A percentile compares a stretch with the other conserved stretches of the same genome.
Conservation (phyloP, 2,888 invertebrate genomes). For the Mylabris sibirica region DNA sequence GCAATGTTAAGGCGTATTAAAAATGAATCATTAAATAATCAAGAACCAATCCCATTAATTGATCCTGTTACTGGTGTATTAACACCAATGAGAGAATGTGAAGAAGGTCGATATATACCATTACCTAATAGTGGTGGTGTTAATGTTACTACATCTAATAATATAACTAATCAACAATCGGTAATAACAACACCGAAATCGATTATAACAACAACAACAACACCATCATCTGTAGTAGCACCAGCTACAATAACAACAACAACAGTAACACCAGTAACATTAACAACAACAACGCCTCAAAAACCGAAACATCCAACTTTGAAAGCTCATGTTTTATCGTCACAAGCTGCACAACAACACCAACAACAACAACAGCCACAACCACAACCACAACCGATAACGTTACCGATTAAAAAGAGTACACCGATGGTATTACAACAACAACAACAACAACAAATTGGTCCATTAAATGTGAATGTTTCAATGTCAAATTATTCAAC, state of each 20-base stretch:
- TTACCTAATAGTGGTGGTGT: constrained; percentile 61
- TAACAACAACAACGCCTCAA: constrained; percentile 40
- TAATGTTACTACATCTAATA: constrained; percentile 18
- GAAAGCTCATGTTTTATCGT: constrained; percentile 70
- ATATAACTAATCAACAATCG: constrained; percentile 41
- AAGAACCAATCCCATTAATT: constrained; percentile 72
- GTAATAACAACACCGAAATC: constrained; percentile 31
- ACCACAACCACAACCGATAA: constrained; percentile 32
- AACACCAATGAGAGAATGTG: constrained; percentile 74
- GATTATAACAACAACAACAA: constrained; percentile 24
- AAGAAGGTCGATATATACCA: constrained; percentile 74
- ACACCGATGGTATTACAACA: constrained; percentile 38
- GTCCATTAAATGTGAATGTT: constrained; percentile 54
- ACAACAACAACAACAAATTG: constrained; percentile 36
- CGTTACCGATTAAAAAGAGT: constrained; percentile 27
- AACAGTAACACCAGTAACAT: constrained; percentile 19
- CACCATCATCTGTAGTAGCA: constrained; percentile 29
- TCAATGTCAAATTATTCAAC: constrained; percentile 48
- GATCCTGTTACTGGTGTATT: constrained; percentile 79
- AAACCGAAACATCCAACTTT: constrained; percentile 65
- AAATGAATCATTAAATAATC: constrained; percentile 55
- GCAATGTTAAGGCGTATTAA: constrained; percentile 58
- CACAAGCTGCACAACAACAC: constrained; percentile 59
- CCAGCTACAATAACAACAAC: constrained; percentile 20
- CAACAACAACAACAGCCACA: constrained; percentile 45